Evolutionary conservation across 1,140 invertebrate genomes (phyloP), one percentile per base, ranked within the genome.

Genomic region (Eciton burchellii): DNA sequence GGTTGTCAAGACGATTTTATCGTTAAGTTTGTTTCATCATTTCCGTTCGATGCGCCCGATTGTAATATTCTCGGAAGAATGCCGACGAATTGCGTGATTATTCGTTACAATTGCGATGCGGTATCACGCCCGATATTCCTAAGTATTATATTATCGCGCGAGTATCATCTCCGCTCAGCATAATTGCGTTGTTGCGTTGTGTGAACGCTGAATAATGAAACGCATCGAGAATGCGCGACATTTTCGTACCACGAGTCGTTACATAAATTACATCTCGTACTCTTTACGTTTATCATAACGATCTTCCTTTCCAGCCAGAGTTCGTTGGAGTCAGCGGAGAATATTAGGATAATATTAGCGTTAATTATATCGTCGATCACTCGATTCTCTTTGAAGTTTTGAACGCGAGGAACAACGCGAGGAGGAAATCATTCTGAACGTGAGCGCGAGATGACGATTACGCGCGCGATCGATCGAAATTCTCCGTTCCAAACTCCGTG

Each of bases 401-500:
- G 49, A 26, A 54, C 16, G 56, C 41, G n/a, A n/a, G n/a, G n/a
- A n/a, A 57, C 57, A 83, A 63, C 49, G 12, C n/a, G 59, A 79
- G 66, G 74, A 62, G 54, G 52, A 65, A n/a, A n/a, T n/a, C n/a
- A n/a, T n/a, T 41, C n/a, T 19, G 14, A 66, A 72, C 43, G 35
- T 35, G 6, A 72, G 68, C 77, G 68, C 21, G 59, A 82, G 76
- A 57, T 45, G 45, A n/a, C 14, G 66, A 63, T 60, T 47, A 14
- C 19, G 47, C 24, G 57, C 16, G 43, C 45, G 49, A 47, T 45
- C 11, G 45, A 65, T 84, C 74, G 52, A 83, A 83, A 83, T 56
- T 83, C 47, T 54, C 16, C 84, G 41, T 86, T 57, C 57, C 65
- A 21, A 60, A 65, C 85, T 81, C 47, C 84, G 82, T 79, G 87